These are phyloP conservation scores for Empidonax traillii DNA, from an alignment of 2,113 vertebrate genomes.

Conservation along the genomic window DNA sequence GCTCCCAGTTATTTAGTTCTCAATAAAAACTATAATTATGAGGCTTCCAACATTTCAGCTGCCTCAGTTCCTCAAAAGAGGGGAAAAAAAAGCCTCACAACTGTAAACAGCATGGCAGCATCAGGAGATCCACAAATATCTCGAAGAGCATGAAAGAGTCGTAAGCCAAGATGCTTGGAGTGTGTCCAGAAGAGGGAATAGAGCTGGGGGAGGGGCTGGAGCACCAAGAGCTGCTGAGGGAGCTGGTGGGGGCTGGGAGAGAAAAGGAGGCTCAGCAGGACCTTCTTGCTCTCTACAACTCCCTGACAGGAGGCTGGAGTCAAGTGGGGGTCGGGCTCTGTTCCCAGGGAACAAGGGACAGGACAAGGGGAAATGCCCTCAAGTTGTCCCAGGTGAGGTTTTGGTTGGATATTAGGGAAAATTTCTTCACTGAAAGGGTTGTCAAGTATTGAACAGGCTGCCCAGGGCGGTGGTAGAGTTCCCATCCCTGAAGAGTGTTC, in stretches of 20 bases:
- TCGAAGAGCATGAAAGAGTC: fast-evolving
- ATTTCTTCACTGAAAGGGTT: not conserved
- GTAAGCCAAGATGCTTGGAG: not conserved
- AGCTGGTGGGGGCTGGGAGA: not conserved
- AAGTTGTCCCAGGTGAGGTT: not conserved
- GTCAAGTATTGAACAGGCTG: not conserved
- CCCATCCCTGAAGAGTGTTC: not conserved
- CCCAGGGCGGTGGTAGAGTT: not conserved
- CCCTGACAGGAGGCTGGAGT: not conserved
- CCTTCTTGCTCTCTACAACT: not conserved
- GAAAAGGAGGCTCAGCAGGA: not conserved
- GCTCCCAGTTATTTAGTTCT: not conserved
- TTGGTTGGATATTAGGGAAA: not conserved
- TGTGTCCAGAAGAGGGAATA: not conserved
- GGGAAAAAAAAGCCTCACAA: not conserved
- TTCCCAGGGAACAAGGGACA: not conserved
- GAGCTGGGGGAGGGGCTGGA: not conserved
- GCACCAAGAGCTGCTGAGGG: not conserved
- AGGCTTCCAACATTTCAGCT: not conserved
- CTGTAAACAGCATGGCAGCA: not conserved
- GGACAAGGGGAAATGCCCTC: not conserved
- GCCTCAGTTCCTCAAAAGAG: not conserved
- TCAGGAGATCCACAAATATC: not conserved
- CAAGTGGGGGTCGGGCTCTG: fast-evolving
- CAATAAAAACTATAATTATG: not conserved